Evolutionary conservation across 2,113 vertebrate genomes (phyloP).

Genomic region (Cardinalis cardinalis): DNA sequence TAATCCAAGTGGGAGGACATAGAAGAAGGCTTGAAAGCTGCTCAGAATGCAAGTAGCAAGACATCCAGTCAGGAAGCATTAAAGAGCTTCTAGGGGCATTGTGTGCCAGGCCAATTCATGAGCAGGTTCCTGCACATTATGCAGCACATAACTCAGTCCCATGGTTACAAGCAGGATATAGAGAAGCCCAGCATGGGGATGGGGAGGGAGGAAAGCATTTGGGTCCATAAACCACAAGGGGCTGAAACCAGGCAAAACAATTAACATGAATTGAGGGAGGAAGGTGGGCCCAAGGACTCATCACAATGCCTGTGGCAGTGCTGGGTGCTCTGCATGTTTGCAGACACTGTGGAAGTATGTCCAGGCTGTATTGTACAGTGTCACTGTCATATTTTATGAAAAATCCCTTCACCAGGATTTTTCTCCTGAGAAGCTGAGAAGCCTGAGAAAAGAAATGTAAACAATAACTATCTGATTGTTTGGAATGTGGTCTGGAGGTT

Average conservation of each 20-base stretch:
- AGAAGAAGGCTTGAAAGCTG: not conserved
- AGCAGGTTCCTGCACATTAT: not conserved
- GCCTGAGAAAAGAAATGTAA: no score
- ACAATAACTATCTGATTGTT: no score
- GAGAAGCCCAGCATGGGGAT: not conserved
- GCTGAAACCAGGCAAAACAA: not conserved
- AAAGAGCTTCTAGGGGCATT: not conserved
- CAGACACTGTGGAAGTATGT: not conserved
- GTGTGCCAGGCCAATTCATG: not conserved
- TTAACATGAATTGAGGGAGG: not conserved
- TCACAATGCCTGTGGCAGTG: not conserved
- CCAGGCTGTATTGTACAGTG: not conserved
- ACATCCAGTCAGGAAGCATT: not conserved
- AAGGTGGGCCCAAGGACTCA: not conserved
- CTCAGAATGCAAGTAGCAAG: not conserved
- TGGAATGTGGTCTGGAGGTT: no score
- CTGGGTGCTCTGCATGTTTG: fast-evolving
- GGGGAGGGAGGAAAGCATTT: not conserved
- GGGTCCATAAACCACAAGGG: not conserved
- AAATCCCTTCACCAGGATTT: no score
- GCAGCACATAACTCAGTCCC: not conserved
- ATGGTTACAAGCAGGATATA: not conserved
- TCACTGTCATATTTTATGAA: no score
- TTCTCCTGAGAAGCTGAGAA: no score
- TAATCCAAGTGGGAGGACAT: not conserved